Percentiles rank a stretch among this genome's conserved stretches.
Evolutionary conservation across 2,888 invertebrate genomes (phyloP).

Genomic region (Aricia artaxerxes): DNA sequence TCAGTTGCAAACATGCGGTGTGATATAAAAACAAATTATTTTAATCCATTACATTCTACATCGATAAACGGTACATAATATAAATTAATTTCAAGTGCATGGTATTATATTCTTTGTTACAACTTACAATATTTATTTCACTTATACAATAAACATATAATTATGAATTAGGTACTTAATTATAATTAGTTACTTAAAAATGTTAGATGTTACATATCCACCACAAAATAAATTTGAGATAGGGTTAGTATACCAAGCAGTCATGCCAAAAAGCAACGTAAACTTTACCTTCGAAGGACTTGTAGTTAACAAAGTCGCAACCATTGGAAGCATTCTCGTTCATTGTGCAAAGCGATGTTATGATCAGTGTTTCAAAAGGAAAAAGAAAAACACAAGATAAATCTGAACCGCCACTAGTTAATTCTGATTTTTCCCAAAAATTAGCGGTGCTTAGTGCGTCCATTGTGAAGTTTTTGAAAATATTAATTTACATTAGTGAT

Average conservation of each 20-base stretch:
- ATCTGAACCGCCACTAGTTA: slow-evolving; percentile 28
- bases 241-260: slow-evolving; percentile 47
- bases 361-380: slow-evolving; percentile 53
- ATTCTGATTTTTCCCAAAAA: slow-evolving; percentile 42
- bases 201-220: neutral
- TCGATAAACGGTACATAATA: slow-evolving; percentile 24
- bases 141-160: too few species aligned
- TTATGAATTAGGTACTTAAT: neutral
- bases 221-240: neutral
- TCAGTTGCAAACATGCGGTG: slow-evolving; percentile 10
- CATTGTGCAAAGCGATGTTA: slow-evolving; percentile 74
- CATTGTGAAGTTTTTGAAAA: slow-evolving; percentile 9
- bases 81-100: slow-evolving; percentile 53
- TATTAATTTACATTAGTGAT: slow-evolving; percentile 24
- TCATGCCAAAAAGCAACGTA: slow-evolving; percentile 77
- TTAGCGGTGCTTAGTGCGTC: slow-evolving; percentile 58
- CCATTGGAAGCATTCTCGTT: slow-evolving; percentile 69
- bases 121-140: slow-evolving; percentile 6
- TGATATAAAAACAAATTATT: neutral
- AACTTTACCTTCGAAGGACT: slow-evolving; percentile 73
- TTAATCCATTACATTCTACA: neutral
- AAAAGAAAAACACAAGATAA: slow-evolving; percentile 30
- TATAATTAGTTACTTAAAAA: neutral
- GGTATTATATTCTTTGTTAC: slow-evolving; percentile 58
- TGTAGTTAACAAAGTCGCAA: slow-evolving; percentile 63